phyloP scores from a whole-genome alignment of 2,797 vertebrate genomes.

The Acanthopagrus latus region DNA sequence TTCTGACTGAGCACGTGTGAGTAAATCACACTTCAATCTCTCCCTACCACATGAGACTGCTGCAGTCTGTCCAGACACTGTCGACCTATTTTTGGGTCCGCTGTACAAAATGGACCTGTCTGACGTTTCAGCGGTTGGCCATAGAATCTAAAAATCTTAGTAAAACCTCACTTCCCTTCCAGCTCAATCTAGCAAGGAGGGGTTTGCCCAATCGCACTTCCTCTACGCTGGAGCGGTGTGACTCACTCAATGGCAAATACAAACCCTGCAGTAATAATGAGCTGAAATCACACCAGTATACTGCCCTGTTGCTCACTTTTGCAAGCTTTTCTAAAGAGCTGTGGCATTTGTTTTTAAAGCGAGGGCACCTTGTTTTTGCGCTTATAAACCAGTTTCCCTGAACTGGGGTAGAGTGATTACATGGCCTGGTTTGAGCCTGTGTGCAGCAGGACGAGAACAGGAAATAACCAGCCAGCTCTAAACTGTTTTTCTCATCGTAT shows the following conservation, averaged over 20 bases:
- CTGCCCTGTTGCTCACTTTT: not conserved
- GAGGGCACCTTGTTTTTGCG: conserved; percentile 5
- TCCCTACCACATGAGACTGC: conserved; percentile 68
- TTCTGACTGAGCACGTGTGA: conserved; percentile 75
- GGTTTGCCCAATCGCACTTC: conserved; percentile 75
- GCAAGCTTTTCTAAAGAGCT: not conserved
- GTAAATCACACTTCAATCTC: conserved; percentile 78
- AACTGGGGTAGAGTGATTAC: conserved; percentile 33
- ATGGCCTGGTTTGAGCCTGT: not conserved
- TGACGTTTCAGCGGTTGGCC: conserved; percentile 52
- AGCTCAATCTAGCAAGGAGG: conserved; percentile 51
- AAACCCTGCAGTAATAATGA: conserved; percentile 24
- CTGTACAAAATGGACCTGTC: conserved; percentile 64
- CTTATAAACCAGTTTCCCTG: conserved; percentile 38
- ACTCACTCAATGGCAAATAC: conserved; percentile 56
- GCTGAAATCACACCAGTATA: conserved; percentile 11
- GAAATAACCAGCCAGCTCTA: conserved; percentile 40
- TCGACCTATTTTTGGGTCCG: conserved; percentile 68
- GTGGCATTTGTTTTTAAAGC: conserved; percentile 20
- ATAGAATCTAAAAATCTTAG: conserved; percentile 57
- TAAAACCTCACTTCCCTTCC: conserved; percentile 67
- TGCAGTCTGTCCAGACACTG: conserved; percentile 62
- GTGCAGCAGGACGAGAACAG: conserved; percentile 32
- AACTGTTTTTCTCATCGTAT: conserved; percentile 45
- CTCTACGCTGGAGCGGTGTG: conserved; percentile 58